Conservation (phyloP, 2,888 invertebrate genomes). For the Epiblema foenella region DNA sequence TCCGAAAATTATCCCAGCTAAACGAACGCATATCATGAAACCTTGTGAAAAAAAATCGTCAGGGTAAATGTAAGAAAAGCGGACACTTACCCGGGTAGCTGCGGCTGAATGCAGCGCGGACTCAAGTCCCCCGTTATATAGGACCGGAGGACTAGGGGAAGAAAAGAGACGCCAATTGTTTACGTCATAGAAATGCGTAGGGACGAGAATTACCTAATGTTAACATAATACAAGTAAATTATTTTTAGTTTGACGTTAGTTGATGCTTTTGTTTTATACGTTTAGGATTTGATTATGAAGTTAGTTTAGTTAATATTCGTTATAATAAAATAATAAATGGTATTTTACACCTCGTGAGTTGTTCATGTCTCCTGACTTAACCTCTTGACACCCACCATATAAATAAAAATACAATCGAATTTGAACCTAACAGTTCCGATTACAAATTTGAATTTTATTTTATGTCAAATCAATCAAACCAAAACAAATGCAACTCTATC, state of each 20-base stretch:
- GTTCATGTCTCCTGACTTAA: too few relatives aligned
- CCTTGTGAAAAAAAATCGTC: background rate
- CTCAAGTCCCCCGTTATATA: slow-evolving; percentile 25
- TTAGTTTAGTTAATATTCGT: background rate
- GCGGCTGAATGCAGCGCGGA: slow-evolving; percentile 33
- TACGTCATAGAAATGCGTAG: slow-evolving; percentile 23
- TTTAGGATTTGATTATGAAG: background rate
- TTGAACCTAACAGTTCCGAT: too few relatives aligned
- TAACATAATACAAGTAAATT: background rate
- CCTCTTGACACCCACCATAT: too few relatives aligned
- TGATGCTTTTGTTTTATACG: background rate
- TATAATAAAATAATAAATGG: too few relatives aligned
- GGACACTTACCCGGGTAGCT: slow-evolving; percentile 31
- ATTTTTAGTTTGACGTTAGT: background rate
- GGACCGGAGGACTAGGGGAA: slow-evolving; percentile 4
- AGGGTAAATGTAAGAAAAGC: slow-evolving; percentile 18
- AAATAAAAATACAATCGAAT: too few relatives aligned
- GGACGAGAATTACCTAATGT: background rate
- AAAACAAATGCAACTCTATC: too few relatives aligned
- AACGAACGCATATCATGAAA: too few relatives aligned
- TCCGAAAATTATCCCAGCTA: too few relatives aligned
- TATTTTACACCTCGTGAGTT: too few relatives aligned
- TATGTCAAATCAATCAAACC: too few relatives aligned
- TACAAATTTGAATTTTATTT: too few relatives aligned
- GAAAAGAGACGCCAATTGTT: slow-evolving; percentile 10